phyloP scores from a whole-genome alignment of 2,888 invertebrate genomes.

The Dynastes tityus region DNA sequence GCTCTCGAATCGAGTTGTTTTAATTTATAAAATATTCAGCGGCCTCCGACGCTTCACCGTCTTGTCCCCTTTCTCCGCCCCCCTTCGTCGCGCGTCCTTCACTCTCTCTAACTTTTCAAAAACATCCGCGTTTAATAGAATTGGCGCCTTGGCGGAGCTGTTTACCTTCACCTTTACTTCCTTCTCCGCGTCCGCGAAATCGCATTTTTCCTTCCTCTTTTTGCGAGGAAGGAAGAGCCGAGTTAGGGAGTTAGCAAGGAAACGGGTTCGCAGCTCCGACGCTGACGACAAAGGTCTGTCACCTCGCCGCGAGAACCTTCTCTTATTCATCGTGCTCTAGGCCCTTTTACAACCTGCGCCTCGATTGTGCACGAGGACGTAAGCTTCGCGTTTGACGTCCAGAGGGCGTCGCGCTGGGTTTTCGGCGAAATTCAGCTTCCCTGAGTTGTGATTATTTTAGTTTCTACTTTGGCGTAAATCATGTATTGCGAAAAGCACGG shows the following conservation, averaged over 20 bases:
- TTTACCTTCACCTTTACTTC: slow-evolving; percentile 1
- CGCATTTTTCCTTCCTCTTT: background rate
- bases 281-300: slow-evolving; percentile 14
- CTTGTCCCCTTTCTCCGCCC: background rate
- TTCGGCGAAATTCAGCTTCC: background rate
- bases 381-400: background rate
- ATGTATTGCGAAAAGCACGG: too few relatives aligned
- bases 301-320: slow-evolving; percentile 5
- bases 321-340: slow-evolving; percentile 4
- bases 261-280: background rate
- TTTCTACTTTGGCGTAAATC: background rate
- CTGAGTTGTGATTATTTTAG: background rate
- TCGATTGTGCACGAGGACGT: background rate
- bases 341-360: background rate
- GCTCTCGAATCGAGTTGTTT: slow-evolving; percentile 49
- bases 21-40: slow-evolving; percentile 51
- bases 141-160: slow-evolving; percentile 30
- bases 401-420: background rate
- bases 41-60: slow-evolving; percentile 38
- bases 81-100: background rate
- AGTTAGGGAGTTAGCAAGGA: background rate
- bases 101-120: slow-evolving; percentile 39
- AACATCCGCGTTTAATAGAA: slow-evolving; percentile 48
- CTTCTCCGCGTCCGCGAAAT: background rate
- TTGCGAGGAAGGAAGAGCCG: background rate